These are phyloP conservation scores for Cistogaster globosa DNA, from an alignment of 2,888 invertebrate species.

Conservation along the genomic window DNA sequence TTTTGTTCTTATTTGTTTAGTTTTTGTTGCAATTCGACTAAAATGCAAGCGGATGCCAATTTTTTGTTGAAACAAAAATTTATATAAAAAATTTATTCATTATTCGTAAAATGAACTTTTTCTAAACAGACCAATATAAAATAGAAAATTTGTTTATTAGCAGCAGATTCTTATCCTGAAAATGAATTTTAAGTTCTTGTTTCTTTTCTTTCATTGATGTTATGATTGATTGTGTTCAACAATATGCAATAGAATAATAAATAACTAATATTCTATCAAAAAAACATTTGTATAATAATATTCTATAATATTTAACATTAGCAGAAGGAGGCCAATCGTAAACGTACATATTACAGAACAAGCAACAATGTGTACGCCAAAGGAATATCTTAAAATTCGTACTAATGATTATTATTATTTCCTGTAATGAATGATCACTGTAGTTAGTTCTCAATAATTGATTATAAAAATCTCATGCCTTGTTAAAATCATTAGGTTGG, in stretches of 20 bases:
- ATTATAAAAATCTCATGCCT: too few relatives aligned
- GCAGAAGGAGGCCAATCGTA: slow-evolving; percentile 36
- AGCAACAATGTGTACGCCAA: background rate
- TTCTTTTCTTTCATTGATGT: slow-evolving; percentile 12
- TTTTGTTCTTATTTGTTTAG: slow-evolving; percentile 31
- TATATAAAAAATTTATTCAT: slow-evolving; percentile 72
- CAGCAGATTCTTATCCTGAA: slow-evolving; percentile 69
- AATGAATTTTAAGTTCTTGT: slow-evolving; percentile 49
- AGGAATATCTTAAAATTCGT: too few relatives aligned
- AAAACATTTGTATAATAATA: slow-evolving; percentile 53
- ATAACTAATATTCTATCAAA: slow-evolving; percentile 45
- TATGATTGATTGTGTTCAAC: slow-evolving; percentile 27
- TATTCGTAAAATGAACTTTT: slow-evolving; percentile 72
- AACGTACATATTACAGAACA: background rate
- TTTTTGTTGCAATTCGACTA: slow-evolving; percentile 23
- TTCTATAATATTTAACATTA: slow-evolving; percentile 38
- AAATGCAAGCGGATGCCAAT: slow-evolving; percentile 46
- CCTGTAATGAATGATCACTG: too few relatives aligned
- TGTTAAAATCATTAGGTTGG: too few relatives aligned
- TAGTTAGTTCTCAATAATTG: too few relatives aligned
- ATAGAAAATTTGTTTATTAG: slow-evolving; percentile 69
- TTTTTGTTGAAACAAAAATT: slow-evolving; percentile 57
- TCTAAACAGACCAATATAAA: slow-evolving; percentile 43
- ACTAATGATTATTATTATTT: too few relatives aligned
- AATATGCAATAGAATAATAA: slow-evolving; percentile 34